A percentile compares a stretch with the other conserved stretches of the same genome.
Conservation (phyloP, 2,888 invertebrate genomes). For the Slavum lentiscoides region DNA sequence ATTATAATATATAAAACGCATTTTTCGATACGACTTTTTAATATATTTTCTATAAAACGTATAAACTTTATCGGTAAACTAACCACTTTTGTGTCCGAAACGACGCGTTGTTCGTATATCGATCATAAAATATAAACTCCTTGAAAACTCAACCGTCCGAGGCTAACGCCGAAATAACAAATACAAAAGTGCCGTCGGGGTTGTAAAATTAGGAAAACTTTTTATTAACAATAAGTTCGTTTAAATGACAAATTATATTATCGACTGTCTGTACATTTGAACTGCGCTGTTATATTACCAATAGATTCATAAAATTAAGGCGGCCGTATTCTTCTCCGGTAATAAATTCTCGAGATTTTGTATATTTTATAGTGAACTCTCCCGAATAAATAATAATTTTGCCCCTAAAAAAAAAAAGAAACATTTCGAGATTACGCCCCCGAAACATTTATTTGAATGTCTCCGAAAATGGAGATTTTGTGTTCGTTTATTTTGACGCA, state of each 20-base stretch:
- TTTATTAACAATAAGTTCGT: background rate
- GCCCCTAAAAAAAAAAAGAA: no score
- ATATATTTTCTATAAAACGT: background rate
- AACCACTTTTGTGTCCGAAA: background rate
- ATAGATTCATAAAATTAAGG: no score
- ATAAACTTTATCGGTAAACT: background rate
- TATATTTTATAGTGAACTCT: no score
- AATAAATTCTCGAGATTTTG: no score
- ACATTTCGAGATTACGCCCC: no score
- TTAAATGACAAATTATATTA: background rate
- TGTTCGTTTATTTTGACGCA: no score
- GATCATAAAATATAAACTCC: background rate
- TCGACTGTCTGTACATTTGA: background rate
- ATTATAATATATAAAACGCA: background rate
- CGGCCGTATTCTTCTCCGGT: no score
- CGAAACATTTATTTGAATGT: no score
- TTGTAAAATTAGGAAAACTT: constrained; percentile 1
- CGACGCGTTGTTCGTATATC: background rate
- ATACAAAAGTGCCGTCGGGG: background rate
- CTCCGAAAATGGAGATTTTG: no score
- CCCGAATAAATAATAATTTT: no score
- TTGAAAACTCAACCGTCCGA: background rate
- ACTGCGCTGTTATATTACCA: background rate
- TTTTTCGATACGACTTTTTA: background rate
- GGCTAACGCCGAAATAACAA: background rate